phyloP scores from a whole-genome alignment of 2,113 vertebrate species.

The Perca flavescens region DNA sequence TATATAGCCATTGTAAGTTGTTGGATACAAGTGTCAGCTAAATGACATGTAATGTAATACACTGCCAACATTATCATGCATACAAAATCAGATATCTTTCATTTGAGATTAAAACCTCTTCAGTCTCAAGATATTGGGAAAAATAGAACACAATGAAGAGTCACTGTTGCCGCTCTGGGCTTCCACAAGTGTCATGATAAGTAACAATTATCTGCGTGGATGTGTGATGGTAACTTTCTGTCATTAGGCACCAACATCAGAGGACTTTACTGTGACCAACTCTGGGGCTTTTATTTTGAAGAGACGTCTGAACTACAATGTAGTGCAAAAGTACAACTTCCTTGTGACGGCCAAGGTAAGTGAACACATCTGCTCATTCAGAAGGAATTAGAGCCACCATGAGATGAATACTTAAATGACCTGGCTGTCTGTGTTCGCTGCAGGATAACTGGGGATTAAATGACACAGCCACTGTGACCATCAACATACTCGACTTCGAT shows the following conservation, averaged over 20 bases:
- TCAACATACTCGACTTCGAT: constrained; percentile 83
- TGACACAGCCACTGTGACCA: constrained; percentile 66
- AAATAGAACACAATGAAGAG: not conserved
- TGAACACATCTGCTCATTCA: not conserved
- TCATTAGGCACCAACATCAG: constrained; percentile 73
- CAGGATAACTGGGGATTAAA: constrained; percentile 56
- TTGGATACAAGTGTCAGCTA: too few relatives aligned
- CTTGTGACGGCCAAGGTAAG: constrained; percentile 81
- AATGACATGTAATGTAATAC: too few relatives aligned
- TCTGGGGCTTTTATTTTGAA: constrained; percentile 79
- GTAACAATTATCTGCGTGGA: not conserved
- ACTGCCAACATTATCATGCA: not conserved
- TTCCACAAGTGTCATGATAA: not conserved
- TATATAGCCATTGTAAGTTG: too few relatives aligned
- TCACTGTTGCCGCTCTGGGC: not conserved
- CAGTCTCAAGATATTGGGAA: not conserved
- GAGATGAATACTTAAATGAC: not conserved
- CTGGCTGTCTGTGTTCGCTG: not conserved
- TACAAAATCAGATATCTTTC: not conserved
- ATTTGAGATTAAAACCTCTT: too few relatives aligned
- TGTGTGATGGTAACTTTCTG: not conserved
- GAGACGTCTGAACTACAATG: constrained; percentile 83
- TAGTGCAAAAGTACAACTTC: constrained; percentile 74
- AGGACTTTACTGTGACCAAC: constrained; percentile 76
- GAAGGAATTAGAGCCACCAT: too few relatives aligned